Conservation (phyloP, 1,140 invertebrate species). For the Babylonia areolata region DNA sequence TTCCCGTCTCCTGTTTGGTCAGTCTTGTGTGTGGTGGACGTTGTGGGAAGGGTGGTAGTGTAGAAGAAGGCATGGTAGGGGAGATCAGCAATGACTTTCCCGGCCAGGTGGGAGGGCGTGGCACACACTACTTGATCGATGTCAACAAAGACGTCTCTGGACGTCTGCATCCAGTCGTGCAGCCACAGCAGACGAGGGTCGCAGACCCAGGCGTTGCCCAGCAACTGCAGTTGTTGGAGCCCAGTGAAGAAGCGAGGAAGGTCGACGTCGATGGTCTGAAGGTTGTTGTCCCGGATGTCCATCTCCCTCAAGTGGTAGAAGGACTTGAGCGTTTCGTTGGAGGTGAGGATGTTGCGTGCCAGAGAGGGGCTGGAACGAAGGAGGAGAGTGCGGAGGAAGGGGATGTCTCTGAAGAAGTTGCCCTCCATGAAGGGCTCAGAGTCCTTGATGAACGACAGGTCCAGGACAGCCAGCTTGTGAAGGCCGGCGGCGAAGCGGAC, state of each 20-base stretch:
- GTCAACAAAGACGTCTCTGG: constrained; percentile 57
- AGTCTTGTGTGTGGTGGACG: not conserved
- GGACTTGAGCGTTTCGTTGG: constrained; percentile 82
- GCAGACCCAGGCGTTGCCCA: constrained; percentile 76
- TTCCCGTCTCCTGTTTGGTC: not conserved
- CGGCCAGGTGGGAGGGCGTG: constrained; percentile 59
- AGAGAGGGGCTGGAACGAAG: constrained; percentile 85
- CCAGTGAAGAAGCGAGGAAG: constrained; percentile 82
- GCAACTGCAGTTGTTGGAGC: constrained; percentile 75
- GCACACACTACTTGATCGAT: constrained; percentile 64
- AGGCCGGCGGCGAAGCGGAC: constrained; percentile 83
- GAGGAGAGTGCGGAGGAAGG: constrained; percentile 82
- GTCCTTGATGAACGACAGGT: constrained; percentile 81
- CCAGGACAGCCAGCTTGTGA: constrained; percentile 80
- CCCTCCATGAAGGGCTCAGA: constrained; percentile 76
- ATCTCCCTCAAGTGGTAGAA: constrained; percentile 49
- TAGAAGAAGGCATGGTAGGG: constrained; percentile 24
- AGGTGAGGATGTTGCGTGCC: constrained; percentile 81
- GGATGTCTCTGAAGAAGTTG: constrained; percentile 77
- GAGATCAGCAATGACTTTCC: constrained; percentile 58
- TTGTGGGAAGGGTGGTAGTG: not conserved
- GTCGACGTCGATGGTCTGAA: constrained; percentile 81
- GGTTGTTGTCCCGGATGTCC: constrained; percentile 76
- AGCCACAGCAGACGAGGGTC: constrained; percentile 66
- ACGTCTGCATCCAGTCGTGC: constrained; percentile 66